Percentiles rank a stretch among this genome's conserved stretches.
Conservation (phyloP, 2,888 invertebrate genomes). For the Agrochola lychnidis region DNA sequence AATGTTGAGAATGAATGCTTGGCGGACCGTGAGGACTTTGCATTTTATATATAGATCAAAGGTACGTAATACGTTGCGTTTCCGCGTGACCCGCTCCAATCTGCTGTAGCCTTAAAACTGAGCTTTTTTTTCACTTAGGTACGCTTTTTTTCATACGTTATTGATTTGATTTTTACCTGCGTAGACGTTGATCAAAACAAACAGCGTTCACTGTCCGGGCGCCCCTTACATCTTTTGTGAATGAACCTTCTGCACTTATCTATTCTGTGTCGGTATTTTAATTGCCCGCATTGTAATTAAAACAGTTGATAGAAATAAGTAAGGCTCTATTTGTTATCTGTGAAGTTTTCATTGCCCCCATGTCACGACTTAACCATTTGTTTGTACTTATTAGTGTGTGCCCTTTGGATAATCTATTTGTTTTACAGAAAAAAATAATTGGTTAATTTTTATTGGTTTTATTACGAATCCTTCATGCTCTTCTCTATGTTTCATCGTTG, state of each 20-base stretch:
- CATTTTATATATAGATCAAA: too few species aligned
- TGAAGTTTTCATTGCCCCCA: conserved; percentile 60
- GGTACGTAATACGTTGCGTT: too few species aligned
- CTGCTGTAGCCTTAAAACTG: too few species aligned
- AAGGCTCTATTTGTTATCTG: conserved; percentile 54
- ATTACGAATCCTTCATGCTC: too few species aligned
- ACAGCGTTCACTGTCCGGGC: neutral
- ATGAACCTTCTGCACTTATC: conserved; percentile 17
- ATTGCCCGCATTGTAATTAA: conserved; percentile 50
- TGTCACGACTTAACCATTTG: conserved; percentile 67
- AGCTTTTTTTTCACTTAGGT: too few species aligned
- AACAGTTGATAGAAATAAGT: conserved; percentile 30
- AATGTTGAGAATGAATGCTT: too few species aligned
- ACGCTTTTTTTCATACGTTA: too few species aligned
- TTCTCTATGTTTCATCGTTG: too few species aligned
- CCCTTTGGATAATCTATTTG: conserved; percentile 56
- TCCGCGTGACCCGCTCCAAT: too few species aligned
- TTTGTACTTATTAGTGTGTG: conserved; percentile 56
- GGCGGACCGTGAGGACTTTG: too few species aligned
- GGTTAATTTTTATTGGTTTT: conserved; percentile 7
- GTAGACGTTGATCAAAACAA: neutral
- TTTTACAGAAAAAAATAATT: conserved; percentile 9
- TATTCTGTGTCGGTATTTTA: conserved; percentile 1
- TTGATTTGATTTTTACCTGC: too few species aligned
- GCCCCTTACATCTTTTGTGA: neutral